Conservation (phyloP, 2,113 vertebrate species). For the Pterocles orientalis region DNA sequence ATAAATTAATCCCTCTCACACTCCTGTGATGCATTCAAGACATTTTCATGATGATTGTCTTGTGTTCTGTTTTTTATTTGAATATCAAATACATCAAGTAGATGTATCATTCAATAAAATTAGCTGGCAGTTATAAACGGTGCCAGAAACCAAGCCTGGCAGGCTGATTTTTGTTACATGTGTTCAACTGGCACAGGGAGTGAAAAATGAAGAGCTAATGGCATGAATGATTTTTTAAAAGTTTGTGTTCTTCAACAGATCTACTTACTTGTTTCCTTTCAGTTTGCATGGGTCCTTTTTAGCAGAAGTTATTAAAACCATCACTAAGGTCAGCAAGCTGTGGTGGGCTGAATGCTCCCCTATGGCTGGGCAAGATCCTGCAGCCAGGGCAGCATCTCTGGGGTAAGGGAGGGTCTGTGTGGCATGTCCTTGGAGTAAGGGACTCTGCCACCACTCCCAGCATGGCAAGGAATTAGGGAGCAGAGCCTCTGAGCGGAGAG, state of each 20-base stretch:
- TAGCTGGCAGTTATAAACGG: conserved; percentile 33
- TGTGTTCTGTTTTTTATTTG: conserved; percentile 44
- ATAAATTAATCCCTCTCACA: conserved; percentile 55
- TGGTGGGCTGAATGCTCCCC: neutral
- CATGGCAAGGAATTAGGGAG: neutral
- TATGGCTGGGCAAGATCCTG: accelerated
- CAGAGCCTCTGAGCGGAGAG: neutral
- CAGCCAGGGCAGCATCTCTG: neutral
- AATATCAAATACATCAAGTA: conserved; percentile 52
- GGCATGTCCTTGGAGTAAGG: neutral
- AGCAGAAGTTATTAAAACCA: neutral
- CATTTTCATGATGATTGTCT: conserved; percentile 42
- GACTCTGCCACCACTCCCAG: neutral
- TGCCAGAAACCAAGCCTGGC: conserved; percentile 32
- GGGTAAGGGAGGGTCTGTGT: neutral
- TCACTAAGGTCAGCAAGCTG: neutral
- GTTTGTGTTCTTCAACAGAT: neutral
- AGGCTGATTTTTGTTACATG: conserved; percentile 13
- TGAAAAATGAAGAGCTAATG: conserved; percentile 4
- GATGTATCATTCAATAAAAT: conserved; percentile 38
- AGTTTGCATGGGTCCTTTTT: neutral
- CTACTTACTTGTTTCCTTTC: neutral
- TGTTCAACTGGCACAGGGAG: conserved; percentile 1
- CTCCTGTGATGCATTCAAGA: conserved; percentile 34
- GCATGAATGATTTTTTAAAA: neutral